Evolutionary conservation across 2,888 invertebrate genomes (phyloP).

Genomic region (Oeneis ivallda): DNA sequence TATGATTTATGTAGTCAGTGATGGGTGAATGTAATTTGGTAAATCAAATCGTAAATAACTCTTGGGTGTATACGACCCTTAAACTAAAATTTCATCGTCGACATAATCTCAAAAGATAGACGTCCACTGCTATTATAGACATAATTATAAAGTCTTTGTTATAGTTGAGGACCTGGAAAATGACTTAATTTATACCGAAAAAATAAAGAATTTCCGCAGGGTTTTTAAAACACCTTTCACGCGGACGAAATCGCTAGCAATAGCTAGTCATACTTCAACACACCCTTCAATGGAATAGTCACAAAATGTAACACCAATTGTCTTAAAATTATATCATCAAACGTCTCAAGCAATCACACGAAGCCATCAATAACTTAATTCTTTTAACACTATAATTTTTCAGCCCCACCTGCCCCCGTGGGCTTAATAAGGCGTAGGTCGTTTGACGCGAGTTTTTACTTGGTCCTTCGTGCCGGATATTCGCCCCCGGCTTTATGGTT

Average conservation of each 20-base stretch:
- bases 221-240: no score
- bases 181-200: no score
- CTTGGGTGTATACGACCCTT: not conserved
- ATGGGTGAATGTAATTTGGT: constrained; percentile 9
- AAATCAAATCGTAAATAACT: constrained; percentile 20
- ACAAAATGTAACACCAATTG: constrained; percentile 14
- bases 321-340: constrained; percentile 44
- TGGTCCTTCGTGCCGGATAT: constrained; percentile 61
- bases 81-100: no score
- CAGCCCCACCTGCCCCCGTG: constrained; percentile 59
- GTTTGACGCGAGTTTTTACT: constrained; percentile 66
- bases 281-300: no score
- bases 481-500: constrained; percentile 67
- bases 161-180: no score
- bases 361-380: constrained; percentile 57
- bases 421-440: constrained; percentile 71
- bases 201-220: no score
- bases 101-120: no score
- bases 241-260: no score
- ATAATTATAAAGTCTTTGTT: no score
- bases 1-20: constrained; percentile 20
- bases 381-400: constrained; percentile 64
- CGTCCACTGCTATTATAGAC: no score
- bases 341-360: constrained; percentile 45
- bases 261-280: no score